Conservation (phyloP, 2,888 invertebrate species). For the Myopa testacea region DNA sequence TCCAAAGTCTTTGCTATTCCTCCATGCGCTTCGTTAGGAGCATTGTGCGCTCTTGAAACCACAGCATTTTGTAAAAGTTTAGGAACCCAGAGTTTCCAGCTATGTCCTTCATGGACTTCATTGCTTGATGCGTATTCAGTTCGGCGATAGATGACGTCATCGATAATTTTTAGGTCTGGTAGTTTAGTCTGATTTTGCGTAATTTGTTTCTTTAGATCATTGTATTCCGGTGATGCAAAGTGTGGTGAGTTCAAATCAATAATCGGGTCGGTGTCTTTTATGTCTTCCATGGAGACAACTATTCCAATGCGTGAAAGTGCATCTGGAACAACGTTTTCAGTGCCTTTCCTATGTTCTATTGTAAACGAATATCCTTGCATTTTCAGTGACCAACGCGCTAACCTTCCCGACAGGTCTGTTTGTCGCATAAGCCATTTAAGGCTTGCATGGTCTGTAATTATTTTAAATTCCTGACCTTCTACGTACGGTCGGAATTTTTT, state of each 20-base stretch:
- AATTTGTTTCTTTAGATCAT: neutral
- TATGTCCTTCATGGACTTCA: neutral
- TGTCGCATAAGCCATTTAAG: neutral
- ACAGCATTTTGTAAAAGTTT: no score
- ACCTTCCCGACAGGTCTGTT: neutral
- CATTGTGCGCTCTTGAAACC: no score
- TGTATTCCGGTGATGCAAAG: neutral
- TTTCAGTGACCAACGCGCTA: neutral
- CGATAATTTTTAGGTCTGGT: neutral
- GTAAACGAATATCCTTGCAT: neutral
- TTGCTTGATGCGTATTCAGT: conserved; percentile 71
- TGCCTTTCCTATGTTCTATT: neutral
- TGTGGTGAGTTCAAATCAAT: neutral
- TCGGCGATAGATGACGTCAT: conserved; percentile 63
- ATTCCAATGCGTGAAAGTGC: conserved; percentile 13
- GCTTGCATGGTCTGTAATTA: conserved; percentile 49
- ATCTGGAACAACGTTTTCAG: conserved; percentile 20
- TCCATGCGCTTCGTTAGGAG: no score
- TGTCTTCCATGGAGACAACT: neutral
- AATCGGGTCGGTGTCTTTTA: neutral
- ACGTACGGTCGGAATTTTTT: conserved; percentile 40
- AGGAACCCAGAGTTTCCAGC: conserved; percentile 33
- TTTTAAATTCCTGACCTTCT: conserved; percentile 44
- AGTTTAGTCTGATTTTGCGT: neutral
- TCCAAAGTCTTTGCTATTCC: no score